phyloP scores from a whole-genome alignment of 2,888 invertebrate species.

The Nezara viridula region DNA sequence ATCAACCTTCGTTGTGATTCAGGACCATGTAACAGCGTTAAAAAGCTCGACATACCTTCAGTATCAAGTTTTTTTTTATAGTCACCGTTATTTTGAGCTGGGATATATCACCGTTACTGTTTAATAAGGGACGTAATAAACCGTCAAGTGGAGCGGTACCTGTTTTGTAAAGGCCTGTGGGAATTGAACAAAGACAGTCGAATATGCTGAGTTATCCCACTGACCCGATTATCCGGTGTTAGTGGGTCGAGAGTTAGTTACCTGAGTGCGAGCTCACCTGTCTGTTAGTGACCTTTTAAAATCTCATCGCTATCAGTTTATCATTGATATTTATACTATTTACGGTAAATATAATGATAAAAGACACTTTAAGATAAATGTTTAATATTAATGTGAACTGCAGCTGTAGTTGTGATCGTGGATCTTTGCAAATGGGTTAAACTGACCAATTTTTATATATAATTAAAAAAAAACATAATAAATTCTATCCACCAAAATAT shows the following conservation, averaged over 20 bases:
- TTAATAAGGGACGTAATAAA: background rate
- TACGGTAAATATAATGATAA: no score
- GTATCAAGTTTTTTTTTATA: background rate
- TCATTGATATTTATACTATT: no score
- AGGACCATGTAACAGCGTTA: background rate
- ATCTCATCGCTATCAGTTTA: background rate
- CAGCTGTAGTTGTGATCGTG: no score
- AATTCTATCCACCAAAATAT: no score
- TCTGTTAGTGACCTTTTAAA: background rate
- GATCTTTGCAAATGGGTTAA: no score
- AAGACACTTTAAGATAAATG: no score
- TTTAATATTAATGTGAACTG: no score
- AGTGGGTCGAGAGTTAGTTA: background rate
- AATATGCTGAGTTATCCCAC: background rate
- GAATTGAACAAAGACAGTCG: background rate
- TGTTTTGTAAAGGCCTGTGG: background rate
- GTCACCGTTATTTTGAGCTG: background rate
- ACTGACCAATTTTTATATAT: no score
- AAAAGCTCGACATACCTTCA: background rate
- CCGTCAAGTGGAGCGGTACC: background rate
- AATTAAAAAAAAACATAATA: no score
- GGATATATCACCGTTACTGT: background rate
- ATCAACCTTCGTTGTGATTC: background rate
- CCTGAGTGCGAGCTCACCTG: background rate
- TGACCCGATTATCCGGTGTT: background rate